A percentile compares a stretch with the other conserved stretches of the same genome.
phyloP scores from a whole-genome alignment of 2,888 invertebrate genomes.

The Heliconius sara region DNA sequence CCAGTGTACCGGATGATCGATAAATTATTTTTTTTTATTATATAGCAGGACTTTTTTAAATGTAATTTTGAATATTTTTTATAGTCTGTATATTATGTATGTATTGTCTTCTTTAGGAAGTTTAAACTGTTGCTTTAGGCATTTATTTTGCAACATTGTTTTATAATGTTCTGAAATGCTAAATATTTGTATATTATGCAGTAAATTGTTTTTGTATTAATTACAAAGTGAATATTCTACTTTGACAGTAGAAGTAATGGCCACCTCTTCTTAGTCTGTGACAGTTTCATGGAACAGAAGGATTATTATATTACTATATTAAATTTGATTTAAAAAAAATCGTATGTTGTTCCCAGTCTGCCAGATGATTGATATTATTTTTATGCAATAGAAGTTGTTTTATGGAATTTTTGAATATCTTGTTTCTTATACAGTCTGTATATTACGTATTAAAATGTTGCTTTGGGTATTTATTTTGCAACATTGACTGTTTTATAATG shows the following conservation, averaged over 20 bases:
- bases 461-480: too few species aligned
- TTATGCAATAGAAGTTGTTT: neutral
- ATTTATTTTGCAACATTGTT: too few species aligned
- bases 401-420: neutral
- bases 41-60: neutral
- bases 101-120: neutral
- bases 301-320: conserved; percentile 60
- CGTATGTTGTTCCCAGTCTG: conserved; percentile 49
- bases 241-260: conserved; percentile 23
- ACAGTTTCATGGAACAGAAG: conserved; percentile 65
- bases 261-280: conserved; percentile 56
- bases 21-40: conserved; percentile 49
- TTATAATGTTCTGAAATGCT: too few species aligned
- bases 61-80: neutral
- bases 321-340: conserved; percentile 51
- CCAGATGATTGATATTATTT: conserved; percentile 63
- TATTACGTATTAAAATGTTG: too few species aligned
- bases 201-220: too few species aligned
- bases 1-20: conserved; percentile 61
- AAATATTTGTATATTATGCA: too few species aligned
- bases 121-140: too few species aligned
- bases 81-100: conserved; percentile 4
- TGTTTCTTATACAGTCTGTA: neutral
- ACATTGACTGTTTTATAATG: too few species aligned
- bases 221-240: too few species aligned